Evolutionary conservation across 1,140 invertebrate genomes (phyloP).

Genomic region (Eufriesea mexicana): DNA sequence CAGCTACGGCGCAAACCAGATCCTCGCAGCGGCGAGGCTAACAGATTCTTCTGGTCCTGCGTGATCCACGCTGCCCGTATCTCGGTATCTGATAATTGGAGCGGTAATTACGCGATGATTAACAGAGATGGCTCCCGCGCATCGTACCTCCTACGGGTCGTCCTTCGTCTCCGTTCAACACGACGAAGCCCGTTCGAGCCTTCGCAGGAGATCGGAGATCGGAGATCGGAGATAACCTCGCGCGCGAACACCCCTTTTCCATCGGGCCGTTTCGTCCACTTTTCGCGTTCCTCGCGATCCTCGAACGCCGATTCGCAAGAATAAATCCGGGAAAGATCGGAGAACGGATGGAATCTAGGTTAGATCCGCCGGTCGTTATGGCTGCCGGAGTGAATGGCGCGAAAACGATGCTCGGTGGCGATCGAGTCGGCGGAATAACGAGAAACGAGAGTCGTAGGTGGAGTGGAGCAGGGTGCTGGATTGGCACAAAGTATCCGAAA

Average conservation of each 20-base stretch:
- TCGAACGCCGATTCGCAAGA: no score
- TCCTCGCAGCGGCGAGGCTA: slow-evolving; percentile 54
- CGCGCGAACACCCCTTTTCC: slow-evolving; percentile 36
- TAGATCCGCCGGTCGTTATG: no score
- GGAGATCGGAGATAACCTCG: slow-evolving; percentile 71
- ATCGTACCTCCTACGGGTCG: slow-evolving; percentile 73
- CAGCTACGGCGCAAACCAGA: slow-evolving; percentile 42
- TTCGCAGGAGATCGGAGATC: no score
- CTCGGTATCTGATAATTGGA: slow-evolving; percentile 81
- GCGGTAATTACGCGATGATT: slow-evolving; percentile 82
- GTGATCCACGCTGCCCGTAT: slow-evolving; percentile 69
- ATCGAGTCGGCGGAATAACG: background rate
- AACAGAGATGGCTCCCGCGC: slow-evolving; percentile 82
- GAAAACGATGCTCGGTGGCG: no score
- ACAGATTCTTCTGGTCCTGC: slow-evolving; percentile 71
- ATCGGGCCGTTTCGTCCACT: background rate
- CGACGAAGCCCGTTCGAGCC: no score
- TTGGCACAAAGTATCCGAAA: slow-evolving; percentile 62
- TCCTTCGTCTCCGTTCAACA: slow-evolving; percentile 1
- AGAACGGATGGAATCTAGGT: no score
- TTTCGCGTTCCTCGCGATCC: background rate
- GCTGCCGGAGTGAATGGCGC: no score
- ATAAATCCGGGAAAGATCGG: no score
- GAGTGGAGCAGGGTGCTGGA: slow-evolving; percentile 22
- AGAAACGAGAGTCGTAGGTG: background rate